Base-by-base conservation (phyloP, 2,888 invertebrate species). In the Heliconius cydno region DNA sequence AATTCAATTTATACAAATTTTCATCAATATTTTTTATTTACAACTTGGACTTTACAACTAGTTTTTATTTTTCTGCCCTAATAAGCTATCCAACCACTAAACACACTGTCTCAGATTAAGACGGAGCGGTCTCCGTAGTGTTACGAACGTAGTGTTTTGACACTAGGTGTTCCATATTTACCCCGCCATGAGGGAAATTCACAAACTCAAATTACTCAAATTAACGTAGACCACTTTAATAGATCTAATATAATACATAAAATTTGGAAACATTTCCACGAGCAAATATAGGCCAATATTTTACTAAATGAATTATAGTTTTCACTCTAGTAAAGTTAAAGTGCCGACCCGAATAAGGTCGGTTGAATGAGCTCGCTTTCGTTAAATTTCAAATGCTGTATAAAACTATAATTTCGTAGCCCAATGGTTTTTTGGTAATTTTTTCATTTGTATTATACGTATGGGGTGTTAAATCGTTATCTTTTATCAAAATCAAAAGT, bases 321-420 rank as follows among this genome's bases (percentile, higher is more conserved):
- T 73, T 57, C 60, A 73, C 73, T 73, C 73, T 34, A 73, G 60
- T 38, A 38, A 73, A 73, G 73, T 60, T 73, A 25, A 73, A 73
- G 73, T 60, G 34, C 73, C 73, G 57, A 38, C 60, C 73, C 60
- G 60, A 73, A 73, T 73, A 60, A 73, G 73, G 73, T 73, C 60
- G 60, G 60, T 30, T 73, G 34, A 73, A 57, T 73, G 60, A 73
- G 73, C 70, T 41, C n/a, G 60, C 13, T 73, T 73, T 73, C 57
- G 34, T 73, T 25, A 73, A 73, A 73, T 73, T 73, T 73, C 15
- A 60, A 60, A 73, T 38, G 60, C 25, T 34, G 3, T 73, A 60
- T 57, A 41, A 68, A 57, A 34, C 72, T 73, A 73, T 60, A 57
- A 34, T 72, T 60, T 7, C 38, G 15, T 38, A 15, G 60, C 3